These are phyloP conservation scores for Drosophila guanche DNA, from an alignment of 1,140 invertebrate species.

Conservation along the genomic window DNA sequence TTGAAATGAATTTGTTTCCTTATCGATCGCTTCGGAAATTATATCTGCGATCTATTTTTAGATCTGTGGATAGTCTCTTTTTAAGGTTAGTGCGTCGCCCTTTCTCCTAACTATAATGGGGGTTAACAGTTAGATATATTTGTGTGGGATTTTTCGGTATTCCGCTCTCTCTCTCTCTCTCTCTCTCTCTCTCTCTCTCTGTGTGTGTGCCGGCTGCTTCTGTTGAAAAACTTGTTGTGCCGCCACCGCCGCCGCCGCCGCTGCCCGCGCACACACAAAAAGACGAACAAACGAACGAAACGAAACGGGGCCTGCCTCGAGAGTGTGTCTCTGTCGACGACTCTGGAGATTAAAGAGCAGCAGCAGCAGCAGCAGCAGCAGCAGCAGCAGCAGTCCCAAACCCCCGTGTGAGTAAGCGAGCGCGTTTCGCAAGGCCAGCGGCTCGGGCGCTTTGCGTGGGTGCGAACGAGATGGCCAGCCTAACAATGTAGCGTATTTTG, in stretches of 20 bases:
- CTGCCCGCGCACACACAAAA: too few species aligned
- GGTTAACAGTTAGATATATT: constrained; percentile 57
- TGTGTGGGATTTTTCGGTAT: constrained; percentile 30
- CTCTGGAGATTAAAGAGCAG: constrained; percentile 71
- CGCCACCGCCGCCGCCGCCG: constrained; percentile 21
- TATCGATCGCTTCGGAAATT: not conserved
- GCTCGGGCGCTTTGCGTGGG: constrained; percentile 39
- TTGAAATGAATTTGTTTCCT: not conserved
- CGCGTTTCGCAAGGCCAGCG: constrained; percentile 75
- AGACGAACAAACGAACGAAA: constrained; percentile 36
- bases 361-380: constrained; percentile 7
- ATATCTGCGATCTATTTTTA: not conserved
- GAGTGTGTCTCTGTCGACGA: constrained; percentile 58
- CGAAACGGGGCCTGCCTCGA: constrained; percentile 72
- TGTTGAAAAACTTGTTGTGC: constrained; percentile 76
- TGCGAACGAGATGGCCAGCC: constrained; percentile 53
- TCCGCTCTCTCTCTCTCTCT: constrained; percentile 6
- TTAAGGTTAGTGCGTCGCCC: too few species aligned
- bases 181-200: constrained; percentile 4
- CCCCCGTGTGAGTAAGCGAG: constrained; percentile 63
- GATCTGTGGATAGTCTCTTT: not conserved
- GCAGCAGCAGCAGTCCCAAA: constrained; percentile 2
- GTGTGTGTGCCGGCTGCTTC: constrained; percentile 34
- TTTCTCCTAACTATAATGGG: constrained; percentile 37
- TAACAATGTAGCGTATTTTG: constrained; percentile 38